These are phyloP conservation scores for Poecilia gillii DNA, from an alignment of 2,797 vertebrate genomes.

Conservation along the genomic window DNA sequence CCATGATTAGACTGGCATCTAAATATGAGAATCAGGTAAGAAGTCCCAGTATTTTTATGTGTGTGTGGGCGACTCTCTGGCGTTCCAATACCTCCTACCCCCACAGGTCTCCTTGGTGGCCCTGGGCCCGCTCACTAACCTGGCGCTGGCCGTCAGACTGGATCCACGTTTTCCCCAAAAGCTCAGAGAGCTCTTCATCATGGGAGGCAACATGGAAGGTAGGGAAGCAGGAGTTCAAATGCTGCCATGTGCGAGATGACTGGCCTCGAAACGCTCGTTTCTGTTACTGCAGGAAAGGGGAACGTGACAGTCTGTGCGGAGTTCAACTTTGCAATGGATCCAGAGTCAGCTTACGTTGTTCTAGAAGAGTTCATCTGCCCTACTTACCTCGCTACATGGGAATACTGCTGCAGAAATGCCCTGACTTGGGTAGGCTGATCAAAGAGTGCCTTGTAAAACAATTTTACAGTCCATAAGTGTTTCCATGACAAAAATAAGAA, in stretches of 20 bases:
- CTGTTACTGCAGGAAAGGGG: constrained; percentile 74
- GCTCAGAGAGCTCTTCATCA: constrained; percentile 81
- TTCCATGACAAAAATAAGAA: background rate
- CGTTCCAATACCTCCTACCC: background rate
- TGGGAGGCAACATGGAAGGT: constrained; percentile 88
- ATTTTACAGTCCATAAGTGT: background rate
- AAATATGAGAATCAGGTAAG: constrained; percentile 78
- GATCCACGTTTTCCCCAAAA: constrained; percentile 80
- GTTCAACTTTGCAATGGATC: constrained; percentile 83
- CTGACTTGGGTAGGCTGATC: constrained; percentile 78
- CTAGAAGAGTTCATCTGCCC: constrained; percentile 81
- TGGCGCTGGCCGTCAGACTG: constrained; percentile 80
- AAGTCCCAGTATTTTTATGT: no score
- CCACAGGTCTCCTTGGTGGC: constrained; percentile 81
- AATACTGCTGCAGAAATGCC: constrained; percentile 77
- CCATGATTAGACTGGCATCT: constrained; percentile 77
- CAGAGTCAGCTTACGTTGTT: constrained; percentile 83
- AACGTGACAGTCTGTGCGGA: constrained; percentile 79
- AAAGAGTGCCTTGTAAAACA: background rate
- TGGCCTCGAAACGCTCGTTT: background rate
- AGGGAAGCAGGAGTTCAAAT: background rate
- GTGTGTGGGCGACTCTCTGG: constrained; percentile 11
- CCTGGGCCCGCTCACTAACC: constrained; percentile 82
- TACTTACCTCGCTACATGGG: constrained; percentile 79
- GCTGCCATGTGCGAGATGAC: background rate